Evolutionary conservation across 2,113 vertebrate genomes (phyloP).

Genomic region (Anser cygnoides): DNA sequence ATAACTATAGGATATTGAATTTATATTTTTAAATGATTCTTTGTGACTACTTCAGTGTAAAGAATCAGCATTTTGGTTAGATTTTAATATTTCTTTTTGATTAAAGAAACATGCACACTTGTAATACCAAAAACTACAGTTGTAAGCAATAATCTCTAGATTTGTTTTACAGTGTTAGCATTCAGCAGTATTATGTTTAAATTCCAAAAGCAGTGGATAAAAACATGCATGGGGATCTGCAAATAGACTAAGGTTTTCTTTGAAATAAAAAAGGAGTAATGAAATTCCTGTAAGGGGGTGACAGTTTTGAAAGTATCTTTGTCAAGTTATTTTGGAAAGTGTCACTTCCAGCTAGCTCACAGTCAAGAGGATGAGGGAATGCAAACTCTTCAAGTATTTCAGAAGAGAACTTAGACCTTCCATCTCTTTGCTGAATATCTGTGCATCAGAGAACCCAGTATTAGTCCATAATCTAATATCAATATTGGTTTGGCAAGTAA

Average conservation of each 20-base stretch:
- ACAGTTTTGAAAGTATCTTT: conserved; percentile 26
- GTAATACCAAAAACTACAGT: neutral
- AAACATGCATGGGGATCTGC: neutral
- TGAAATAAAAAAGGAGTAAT: conserved; percentile 17
- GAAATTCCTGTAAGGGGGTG: neutral
- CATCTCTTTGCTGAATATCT: neutral
- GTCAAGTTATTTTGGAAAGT: conserved; percentile 20
- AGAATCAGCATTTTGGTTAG: neutral
- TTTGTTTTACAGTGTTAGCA: neutral
- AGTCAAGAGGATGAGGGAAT: neutral
- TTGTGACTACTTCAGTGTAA: neutral
- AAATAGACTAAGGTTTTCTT: neutral
- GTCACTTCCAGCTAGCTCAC: neutral
- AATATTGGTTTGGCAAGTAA: neutral
- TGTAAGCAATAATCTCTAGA: fast-evolving
- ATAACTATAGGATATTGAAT: neutral
- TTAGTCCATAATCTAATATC: neutral
- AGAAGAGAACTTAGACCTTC: neutral
- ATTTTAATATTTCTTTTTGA: neutral
- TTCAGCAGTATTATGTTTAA: neutral
- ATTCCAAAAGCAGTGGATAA: neutral
- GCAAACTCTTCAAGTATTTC: neutral
- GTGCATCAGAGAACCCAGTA: neutral
- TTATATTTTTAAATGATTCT: neutral
- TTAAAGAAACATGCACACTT: neutral